These are phyloP conservation scores for Otis tarda DNA, from an alignment of 2,113 vertebrate genomes.

Conservation along the genomic window DNA sequence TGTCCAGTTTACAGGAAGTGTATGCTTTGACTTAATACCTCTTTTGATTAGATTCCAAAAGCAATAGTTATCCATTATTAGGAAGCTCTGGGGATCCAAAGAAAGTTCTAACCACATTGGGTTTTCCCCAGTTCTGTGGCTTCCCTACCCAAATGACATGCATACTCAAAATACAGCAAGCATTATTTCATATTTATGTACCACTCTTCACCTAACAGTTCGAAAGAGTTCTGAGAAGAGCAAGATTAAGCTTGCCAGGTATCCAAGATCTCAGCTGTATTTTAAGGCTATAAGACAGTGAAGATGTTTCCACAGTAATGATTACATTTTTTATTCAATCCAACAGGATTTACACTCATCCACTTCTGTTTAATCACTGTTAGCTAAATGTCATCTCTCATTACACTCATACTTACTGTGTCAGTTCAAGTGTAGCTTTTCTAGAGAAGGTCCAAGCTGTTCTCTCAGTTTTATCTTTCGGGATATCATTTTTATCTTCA, in stretches of 20 bases:
- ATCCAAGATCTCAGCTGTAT: not conserved
- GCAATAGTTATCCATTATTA: not conserved
- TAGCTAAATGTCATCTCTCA: not conserved
- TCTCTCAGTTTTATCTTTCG: conserved; percentile 80
- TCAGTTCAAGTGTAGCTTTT: conserved; percentile 92
- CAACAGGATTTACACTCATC: not conserved
- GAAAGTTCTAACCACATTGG: not conserved
- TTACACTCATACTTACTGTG: conserved; percentile 79
- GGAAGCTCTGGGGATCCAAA: not conserved
- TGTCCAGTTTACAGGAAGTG: not conserved
- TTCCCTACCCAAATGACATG: not conserved
- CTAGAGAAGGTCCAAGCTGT: conserved; percentile 91
- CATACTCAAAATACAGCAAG: not conserved
- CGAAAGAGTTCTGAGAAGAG: not conserved
- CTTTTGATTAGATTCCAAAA: not conserved
- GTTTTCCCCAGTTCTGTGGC: not conserved
- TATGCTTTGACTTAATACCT: not conserved
- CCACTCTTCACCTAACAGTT: not conserved
- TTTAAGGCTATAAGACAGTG: not conserved
- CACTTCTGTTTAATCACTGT: not conserved
- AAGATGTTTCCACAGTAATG: not conserved
- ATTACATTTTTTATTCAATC: not conserved
- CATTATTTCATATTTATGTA: not conserved
- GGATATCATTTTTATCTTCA: conserved; percentile 94
- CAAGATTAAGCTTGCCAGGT: not conserved